Evolutionary conservation across 1,140 invertebrate genomes (phyloP), one percentile per base, ranked within the genome.

Genomic region (Heliconius eleuchia): DNA sequence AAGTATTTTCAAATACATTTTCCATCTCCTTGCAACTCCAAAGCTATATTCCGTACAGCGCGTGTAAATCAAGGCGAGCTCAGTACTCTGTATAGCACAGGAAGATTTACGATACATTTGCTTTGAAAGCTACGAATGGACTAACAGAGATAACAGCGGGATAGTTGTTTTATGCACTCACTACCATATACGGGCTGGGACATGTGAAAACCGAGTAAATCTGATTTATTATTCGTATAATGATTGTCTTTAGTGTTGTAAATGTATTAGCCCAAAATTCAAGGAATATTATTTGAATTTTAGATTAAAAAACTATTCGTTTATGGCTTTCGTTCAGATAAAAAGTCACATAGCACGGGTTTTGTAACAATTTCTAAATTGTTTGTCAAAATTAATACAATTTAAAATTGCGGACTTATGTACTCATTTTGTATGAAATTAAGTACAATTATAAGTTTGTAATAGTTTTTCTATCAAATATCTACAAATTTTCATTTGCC

Each of bases 141-240:
- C 71, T 72, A 72, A 74, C 73, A 74, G 52, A 75, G 74, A 76
- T 76, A 76, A 76, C 74, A 76, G n/a, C 39, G 39, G 52, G 73
- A 30, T 66, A 66, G 60, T 66, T 66, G 60, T 66, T 66, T 66
- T 66, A 66, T 66, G 27, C 60, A 66, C 60, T 27, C 16, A 66
- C 60, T 66, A 30, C 13, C 27, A 30, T n/a, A 23, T 23, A 11
- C n/a, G 60, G 60, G 60, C 16, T 52, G 18, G 9, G n/a, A 3
- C 11, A 60, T 2, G 1, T 66, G 60, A 30, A 66, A 66, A 30
- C 60, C 30, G 27, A 66, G 23, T 66, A 13, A 66, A 66, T 66
- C 4, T 30, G 11, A 66, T 66, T 27, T 66, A 13, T 3, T 66
- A 2, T 27, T 66, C n/a, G 9, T 60, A 60, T 60, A 60, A 60